These are phyloP conservation scores for Drosophila antonietae DNA, from an alignment of 2,888 invertebrate species.

Conservation along the genomic window DNA sequence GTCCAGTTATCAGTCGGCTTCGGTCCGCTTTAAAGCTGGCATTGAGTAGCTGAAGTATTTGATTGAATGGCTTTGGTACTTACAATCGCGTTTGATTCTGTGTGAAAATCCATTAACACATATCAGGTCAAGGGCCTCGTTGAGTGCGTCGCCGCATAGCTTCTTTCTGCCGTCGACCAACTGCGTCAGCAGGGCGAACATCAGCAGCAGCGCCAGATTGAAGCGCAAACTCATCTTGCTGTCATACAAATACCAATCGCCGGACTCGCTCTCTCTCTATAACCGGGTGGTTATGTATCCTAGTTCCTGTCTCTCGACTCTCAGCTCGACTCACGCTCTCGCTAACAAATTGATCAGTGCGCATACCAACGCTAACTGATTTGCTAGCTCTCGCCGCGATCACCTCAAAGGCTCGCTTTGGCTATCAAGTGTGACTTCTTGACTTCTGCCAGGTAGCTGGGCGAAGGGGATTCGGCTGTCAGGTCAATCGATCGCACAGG, in stretches of 20 bases:
- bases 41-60: constrained; percentile 31
- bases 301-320: constrained; percentile 24
- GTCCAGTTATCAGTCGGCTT: constrained; percentile 14
- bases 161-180: constrained; percentile 58
- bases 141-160: constrained; percentile 68
- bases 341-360: constrained; percentile 44
- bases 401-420: constrained; percentile 43
- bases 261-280: constrained; percentile 8
- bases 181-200: constrained; percentile 51
- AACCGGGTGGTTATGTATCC: constrained; percentile 28
- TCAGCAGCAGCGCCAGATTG: constrained; percentile 56
- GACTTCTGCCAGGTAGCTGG: constrained; percentile 33
- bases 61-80: constrained; percentile 35
- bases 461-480: constrained; percentile 15
- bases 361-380: constrained; percentile 71
- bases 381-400: background rate
- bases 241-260: constrained; percentile 23
- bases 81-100: constrained; percentile 63
- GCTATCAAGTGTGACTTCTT: constrained; percentile 42
- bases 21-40: constrained; percentile 40
- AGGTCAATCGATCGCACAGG: constrained; percentile 3
- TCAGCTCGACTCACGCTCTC: constrained; percentile 19
- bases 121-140: constrained; percentile 64
- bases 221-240: constrained; percentile 60
- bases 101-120: constrained; percentile 68